Conservation (phyloP, 2,113 vertebrate species). For the Gila orcuttii region DNA sequence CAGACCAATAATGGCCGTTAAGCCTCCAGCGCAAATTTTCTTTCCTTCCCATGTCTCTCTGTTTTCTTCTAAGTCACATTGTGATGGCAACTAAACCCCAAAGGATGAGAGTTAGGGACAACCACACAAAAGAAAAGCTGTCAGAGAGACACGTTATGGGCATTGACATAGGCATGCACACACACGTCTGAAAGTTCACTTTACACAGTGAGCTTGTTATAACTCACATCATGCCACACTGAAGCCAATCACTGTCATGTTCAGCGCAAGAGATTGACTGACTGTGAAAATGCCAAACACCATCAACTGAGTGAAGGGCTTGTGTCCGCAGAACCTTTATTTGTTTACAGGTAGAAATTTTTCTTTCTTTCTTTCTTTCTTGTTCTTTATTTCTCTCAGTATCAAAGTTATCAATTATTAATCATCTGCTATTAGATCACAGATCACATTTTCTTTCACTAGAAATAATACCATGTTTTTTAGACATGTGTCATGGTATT, state of each 20-base stretch:
- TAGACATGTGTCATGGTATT: neutral
- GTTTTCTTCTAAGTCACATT: conserved; percentile 65
- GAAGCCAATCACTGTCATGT: conserved; percentile 6
- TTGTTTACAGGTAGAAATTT: neutral
- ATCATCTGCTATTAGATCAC: neutral
- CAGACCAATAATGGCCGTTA: conserved; percentile 36
- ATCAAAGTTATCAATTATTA: neutral
- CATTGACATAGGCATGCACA: conserved; percentile 29
- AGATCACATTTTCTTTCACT: neutral
- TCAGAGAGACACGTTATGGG: conserved; percentile 61
- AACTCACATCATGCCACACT: conserved; percentile 8
- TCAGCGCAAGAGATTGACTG: neutral
- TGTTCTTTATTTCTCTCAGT: neutral
- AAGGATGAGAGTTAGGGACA: conserved; percentile 67
- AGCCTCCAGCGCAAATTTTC: conserved; percentile 69
- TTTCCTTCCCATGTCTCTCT: conserved; percentile 68
- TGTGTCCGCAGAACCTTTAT: neutral
- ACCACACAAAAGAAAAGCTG: conserved; percentile 69
- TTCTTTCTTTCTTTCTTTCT: neutral
- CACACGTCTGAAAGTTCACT: conserved; percentile 1
- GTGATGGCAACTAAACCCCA: conserved; percentile 78
- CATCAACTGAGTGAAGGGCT: neutral
- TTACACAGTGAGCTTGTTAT: conserved; percentile 1
- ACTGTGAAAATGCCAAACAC: neutral
- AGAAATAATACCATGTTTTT: neutral